Evolutionary conservation across 2,113 vertebrate species (phyloP).

Genomic region (Myotis yumanensis): DNA sequence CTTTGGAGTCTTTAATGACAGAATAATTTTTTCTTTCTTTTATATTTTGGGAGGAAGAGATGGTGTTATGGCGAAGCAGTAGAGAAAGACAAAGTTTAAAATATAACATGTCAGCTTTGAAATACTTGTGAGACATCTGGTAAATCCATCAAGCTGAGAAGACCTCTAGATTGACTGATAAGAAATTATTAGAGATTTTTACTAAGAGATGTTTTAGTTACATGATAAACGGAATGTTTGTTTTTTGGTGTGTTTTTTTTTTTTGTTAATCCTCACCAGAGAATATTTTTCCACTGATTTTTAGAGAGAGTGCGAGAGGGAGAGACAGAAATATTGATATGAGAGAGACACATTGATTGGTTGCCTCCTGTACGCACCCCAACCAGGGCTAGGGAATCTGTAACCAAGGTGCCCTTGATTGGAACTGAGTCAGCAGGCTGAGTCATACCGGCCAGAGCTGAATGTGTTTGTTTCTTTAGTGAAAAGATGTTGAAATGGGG

Average conservation of each 20-base stretch:
- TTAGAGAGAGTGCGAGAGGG: too few species aligned
- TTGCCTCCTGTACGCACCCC: too few species aligned
- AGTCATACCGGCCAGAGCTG: neutral
- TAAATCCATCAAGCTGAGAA: neutral
- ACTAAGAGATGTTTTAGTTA: conserved; percentile 1
- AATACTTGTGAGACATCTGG: neutral
- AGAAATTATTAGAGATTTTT: neutral
- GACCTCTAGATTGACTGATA: neutral
- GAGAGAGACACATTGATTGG: too few species aligned
- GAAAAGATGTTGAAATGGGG: neutral
- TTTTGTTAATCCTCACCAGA: too few species aligned
- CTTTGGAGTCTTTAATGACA: neutral
- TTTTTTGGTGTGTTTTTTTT: too few species aligned
- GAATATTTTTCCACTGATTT: too few species aligned
- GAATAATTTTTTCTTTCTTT: neutral
- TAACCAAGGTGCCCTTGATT: too few species aligned
- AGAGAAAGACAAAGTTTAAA: neutral
- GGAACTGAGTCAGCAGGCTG: too few species aligned
- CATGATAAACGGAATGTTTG: neutral
- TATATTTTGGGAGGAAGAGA: neutral
- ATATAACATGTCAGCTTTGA: neutral
- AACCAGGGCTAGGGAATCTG: too few species aligned
- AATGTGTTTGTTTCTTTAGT: neutral
- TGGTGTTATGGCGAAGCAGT: neutral
- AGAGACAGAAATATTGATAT: too few species aligned